A percentile compares a stretch with the other conserved stretches of the same genome.
Evolutionary conservation across 2,113 vertebrate species (phyloP).

Genomic region (Cisticola juncidis): DNA sequence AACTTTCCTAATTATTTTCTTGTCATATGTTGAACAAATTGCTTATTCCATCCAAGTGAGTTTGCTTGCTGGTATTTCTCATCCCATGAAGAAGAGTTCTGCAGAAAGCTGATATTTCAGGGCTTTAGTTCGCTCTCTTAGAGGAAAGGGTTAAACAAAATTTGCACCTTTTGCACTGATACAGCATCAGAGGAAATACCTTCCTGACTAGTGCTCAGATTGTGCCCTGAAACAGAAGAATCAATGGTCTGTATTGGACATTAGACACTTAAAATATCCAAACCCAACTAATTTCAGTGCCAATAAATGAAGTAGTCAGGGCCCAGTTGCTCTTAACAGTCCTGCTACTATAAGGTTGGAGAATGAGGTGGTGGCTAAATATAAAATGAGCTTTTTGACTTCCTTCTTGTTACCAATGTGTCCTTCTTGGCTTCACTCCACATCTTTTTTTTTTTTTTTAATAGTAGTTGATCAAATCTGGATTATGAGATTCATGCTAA

Average conservation of each 20-base stretch:
- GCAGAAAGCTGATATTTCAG: background rate
- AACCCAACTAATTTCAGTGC: background rate
- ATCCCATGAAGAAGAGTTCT: background rate
- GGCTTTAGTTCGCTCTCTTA: fast-evolving
- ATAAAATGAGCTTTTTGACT: background rate
- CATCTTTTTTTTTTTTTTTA: background rate
- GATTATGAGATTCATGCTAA: background rate
- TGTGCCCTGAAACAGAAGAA: background rate
- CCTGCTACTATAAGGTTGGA: background rate
- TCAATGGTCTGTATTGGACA: background rate
- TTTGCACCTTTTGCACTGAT: background rate
- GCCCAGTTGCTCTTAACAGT: background rate
- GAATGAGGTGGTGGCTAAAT: background rate
- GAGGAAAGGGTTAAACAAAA: background rate
- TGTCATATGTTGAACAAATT: background rate
- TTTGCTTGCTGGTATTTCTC: background rate
- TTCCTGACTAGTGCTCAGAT: background rate
- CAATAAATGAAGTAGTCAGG: background rate
- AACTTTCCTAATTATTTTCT: background rate
- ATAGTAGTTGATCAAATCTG: background rate
- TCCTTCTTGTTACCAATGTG: background rate
- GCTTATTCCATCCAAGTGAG: background rate
- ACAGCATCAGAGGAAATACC: background rate
- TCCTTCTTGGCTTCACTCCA: background rate
- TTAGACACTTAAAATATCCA: conserved; percentile 3